Evolutionary conservation across 2,113 vertebrate species (phyloP).

Genomic region (Ranitomeya imitator): DNA sequence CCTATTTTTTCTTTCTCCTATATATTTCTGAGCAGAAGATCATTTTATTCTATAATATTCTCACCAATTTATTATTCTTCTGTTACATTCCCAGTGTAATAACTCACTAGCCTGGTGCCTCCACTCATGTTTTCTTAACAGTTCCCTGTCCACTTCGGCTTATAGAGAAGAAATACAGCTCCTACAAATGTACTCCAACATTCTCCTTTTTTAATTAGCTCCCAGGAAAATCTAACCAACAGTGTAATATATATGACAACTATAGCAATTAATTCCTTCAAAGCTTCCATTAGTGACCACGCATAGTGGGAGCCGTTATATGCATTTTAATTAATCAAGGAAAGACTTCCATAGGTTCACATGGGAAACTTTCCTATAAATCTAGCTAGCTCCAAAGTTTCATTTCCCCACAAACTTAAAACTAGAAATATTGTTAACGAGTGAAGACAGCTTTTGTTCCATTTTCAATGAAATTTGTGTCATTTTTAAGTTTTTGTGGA

Average conservation of each 20-base stretch:
- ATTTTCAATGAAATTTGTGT: neutral
- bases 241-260: slow-evolving; percentile 44
- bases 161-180: slow-evolving; percentile 45
- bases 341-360: slow-evolving; percentile 21
- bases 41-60: slow-evolving; percentile 39
- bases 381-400: neutral
- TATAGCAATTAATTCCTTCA: slow-evolving; percentile 44
- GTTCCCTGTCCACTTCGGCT: slow-evolving; percentile 41
- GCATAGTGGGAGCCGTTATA: slow-evolving; percentile 38
- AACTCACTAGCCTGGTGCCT: slow-evolving; percentile 44
- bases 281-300: slow-evolving; percentile 40
- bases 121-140: slow-evolving; percentile 51
- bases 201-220: slow-evolving; percentile 45
- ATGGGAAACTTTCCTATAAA: neutral
- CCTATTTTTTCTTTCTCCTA: neutral
- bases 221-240: slow-evolving; percentile 46
- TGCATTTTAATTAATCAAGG: slow-evolving; percentile 41
- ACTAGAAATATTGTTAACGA: neutral
- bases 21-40: slow-evolving; percentile 18
- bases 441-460: neutral
- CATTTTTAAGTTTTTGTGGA: neutral
- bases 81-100: slow-evolving; percentile 46
- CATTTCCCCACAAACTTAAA: neutral
- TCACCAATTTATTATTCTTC: slow-evolving; percentile 39
- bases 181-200: slow-evolving; percentile 20